Percentiles rank a stretch among this genome's conserved stretches.
Conservation (phyloP, 2,113 vertebrate species). For the Sorex araneus region DNA sequence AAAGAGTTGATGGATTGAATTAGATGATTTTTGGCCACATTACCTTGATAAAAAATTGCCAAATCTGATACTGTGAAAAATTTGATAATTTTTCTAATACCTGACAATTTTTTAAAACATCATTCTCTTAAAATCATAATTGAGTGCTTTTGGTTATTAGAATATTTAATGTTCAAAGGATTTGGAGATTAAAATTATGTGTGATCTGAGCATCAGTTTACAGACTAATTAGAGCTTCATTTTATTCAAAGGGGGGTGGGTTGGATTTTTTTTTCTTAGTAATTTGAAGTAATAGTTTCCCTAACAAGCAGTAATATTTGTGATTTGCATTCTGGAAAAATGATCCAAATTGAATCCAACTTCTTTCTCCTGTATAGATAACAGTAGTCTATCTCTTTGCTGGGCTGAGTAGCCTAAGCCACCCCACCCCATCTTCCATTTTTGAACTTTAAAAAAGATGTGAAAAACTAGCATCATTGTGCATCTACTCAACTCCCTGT, state of each 20-base stretch:
- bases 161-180: conserved; percentile 85
- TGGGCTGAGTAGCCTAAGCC: conserved; percentile 54
- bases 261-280: conserved; percentile 65
- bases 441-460: conserved; percentile 67
- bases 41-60: conserved; percentile 88
- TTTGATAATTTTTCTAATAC: conserved; percentile 86
- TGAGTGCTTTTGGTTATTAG: conserved; percentile 76
- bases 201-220: conserved; percentile 81
- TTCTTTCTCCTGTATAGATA: conserved; percentile 46
- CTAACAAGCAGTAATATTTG: conserved; percentile 58
- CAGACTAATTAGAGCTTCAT: conserved; percentile 76
- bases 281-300: conserved; percentile 55
- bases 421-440: background rate
- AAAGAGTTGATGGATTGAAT: conserved; percentile 89
- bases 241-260: conserved; percentile 70
- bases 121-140: conserved; percentile 80
- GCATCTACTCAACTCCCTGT: conserved; percentile 47
- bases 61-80: conserved; percentile 87
- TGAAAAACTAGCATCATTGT: conserved; percentile 72
- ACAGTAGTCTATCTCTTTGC: conserved; percentile 64
- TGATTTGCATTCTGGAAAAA: conserved; percentile 67
- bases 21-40: conserved; percentile 88
- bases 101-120: conserved; percentile 84
- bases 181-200: conserved; percentile 82
- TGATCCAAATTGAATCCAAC: conserved; percentile 61